These are phyloP conservation scores for Cerceris rybyensis DNA, from an alignment of 2,888 invertebrate species.

Conservation along the genomic window DNA sequence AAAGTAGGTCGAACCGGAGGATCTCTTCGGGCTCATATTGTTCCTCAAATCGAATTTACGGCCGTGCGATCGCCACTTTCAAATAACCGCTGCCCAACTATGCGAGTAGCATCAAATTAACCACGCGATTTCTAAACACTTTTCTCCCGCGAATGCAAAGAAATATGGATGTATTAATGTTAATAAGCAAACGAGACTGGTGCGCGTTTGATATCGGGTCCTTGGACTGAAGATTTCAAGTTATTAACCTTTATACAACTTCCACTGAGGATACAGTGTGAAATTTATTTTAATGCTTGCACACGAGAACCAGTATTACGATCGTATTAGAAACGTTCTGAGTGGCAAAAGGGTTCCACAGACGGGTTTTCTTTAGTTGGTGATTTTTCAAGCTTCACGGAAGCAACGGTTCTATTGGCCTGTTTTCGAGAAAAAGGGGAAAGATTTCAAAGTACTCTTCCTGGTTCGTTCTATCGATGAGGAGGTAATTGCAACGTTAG, in stretches of 20 bases:
- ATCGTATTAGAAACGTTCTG: background rate
- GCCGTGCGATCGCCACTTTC: conserved; percentile 51
- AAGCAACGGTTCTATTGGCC: no score
- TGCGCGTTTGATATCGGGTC: conserved; percentile 3
- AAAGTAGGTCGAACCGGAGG: conserved; percentile 29
- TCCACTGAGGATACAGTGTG: background rate
- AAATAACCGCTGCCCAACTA: conserved; percentile 53
- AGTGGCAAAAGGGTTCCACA: no score
- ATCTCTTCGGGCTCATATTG: conserved; percentile 26
- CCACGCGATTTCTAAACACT: conserved; percentile 59
- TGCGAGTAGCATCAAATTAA: conserved; percentile 59
- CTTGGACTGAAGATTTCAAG: background rate
- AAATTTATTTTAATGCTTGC: conserved; percentile 24
- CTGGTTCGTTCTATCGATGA: no score
- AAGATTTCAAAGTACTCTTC: no score
- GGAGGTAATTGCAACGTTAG: no score
- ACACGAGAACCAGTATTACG: conserved; percentile 10
- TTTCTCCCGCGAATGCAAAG: conserved; percentile 27
- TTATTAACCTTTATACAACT: background rate
- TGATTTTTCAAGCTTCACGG: no score
- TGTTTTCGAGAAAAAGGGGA: no score
- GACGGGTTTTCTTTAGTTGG: no score
- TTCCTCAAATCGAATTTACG: conserved; percentile 52
- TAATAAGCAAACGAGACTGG: conserved; percentile 26
- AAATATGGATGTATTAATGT: background rate